These are phyloP conservation scores for Heliconius congener DNA, from an alignment of 1,140 invertebrate genomes.

Conservation along the genomic window DNA sequence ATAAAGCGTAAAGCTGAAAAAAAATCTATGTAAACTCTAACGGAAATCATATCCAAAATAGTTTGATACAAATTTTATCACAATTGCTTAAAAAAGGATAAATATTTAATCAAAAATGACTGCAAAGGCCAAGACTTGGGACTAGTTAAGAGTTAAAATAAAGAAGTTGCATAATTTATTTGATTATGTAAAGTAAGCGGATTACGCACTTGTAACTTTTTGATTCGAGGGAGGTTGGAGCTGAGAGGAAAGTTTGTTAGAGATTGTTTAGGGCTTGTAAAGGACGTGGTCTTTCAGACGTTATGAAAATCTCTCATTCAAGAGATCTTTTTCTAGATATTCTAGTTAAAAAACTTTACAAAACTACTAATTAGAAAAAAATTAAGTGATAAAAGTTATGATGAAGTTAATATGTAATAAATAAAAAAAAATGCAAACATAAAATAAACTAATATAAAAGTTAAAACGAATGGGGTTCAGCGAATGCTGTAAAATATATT, in stretches of 20 bases:
- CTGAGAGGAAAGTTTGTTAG: slow-evolving; percentile 36
- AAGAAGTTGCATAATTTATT: slow-evolving; percentile 34
- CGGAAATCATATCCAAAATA: too few relatives aligned
- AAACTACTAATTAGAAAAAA: too few relatives aligned
- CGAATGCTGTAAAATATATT: too few relatives aligned
- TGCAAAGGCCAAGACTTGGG: neutral
- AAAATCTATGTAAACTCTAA: too few relatives aligned
- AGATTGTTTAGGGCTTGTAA: slow-evolving; percentile 35
- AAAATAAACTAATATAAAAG: too few relatives aligned
- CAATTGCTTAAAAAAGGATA: neutral
- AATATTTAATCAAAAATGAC: neutral
- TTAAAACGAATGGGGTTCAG: too few relatives aligned
- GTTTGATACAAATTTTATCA: neutral
- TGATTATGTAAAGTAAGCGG: slow-evolving; percentile 36
- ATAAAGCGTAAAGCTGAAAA: too few relatives aligned
- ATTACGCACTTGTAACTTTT: slow-evolving; percentile 39
- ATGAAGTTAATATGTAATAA: too few relatives aligned
- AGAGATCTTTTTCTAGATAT: neutral
- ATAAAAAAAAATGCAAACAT: too few relatives aligned
- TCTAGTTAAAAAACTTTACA: too few relatives aligned
- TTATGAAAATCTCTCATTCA: neutral
- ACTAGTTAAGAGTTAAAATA: slow-evolving; percentile 19
- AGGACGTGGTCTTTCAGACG: slow-evolving; percentile 9
- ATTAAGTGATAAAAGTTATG: too few relatives aligned
- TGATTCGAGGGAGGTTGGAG: slow-evolving; percentile 29